Conservation (phyloP, 2,113 vertebrate genomes). For the Platysternon megacephalum region DNA sequence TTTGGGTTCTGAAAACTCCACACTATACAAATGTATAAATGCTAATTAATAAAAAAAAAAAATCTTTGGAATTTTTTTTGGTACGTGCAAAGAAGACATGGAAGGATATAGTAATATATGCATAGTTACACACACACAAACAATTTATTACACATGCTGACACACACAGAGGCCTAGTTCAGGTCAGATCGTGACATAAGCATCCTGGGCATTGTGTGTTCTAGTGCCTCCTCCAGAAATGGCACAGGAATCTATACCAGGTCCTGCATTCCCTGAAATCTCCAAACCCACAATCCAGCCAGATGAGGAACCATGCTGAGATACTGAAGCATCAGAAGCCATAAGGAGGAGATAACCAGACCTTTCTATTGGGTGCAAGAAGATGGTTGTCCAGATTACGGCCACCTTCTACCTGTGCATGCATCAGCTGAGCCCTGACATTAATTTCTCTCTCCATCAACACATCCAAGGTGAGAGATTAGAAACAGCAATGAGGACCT, state of each 20-base stretch:
- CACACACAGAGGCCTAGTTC: not conserved
- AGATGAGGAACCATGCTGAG: not conserved
- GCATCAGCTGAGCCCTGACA: not conserved
- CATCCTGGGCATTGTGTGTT: not conserved
- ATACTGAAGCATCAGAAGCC: not conserved
- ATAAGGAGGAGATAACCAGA: not conserved
- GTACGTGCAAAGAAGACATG: not conserved
- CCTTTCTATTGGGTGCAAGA: not conserved
- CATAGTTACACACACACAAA: not conserved
- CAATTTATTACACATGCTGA: not conserved
- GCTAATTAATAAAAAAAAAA: not conserved
- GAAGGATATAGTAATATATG: not conserved
- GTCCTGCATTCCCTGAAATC: rapidly evolving
- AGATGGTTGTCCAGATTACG: not conserved
- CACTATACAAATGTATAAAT: not conserved
- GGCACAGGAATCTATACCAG: not conserved
- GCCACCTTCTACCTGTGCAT: not conserved
- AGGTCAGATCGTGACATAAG: rapidly evolving
- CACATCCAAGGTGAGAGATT: not conserved
- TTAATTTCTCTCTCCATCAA: not conserved
- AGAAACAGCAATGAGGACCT: conserved; percentile 27
- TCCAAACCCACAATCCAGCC: rapidly evolving
- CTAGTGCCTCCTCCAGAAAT: not conserved
- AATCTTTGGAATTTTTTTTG: not conserved
- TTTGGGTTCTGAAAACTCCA: no score